Base-by-base conservation (phyloP, 2,113 vertebrate species). In the Lepus europaeus region DNA sequence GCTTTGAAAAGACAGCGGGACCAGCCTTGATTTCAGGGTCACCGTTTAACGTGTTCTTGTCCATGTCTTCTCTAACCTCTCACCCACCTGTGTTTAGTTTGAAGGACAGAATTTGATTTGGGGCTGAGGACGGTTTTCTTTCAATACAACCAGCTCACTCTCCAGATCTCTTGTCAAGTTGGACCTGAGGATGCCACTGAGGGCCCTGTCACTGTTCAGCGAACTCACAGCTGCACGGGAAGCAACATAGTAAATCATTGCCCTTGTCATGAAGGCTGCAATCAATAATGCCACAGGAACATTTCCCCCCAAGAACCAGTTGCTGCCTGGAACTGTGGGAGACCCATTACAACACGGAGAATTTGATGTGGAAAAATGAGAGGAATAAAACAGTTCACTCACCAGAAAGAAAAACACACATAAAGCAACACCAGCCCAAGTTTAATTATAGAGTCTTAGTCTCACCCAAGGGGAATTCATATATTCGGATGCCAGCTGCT, bases 211-310 rank as follows among this genome's bases (percentile, higher is more conserved):
- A 0, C 69, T 10, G 17, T 0, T 64, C 84, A 90, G 94, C 96
- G 97, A 92, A 97, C 93, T 95, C 98, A 96, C 97, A 98, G 97
- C 88, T 95, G 95, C 93, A 85, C 85, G 64, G 94, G 95, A 95
- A 92, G 91, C 95, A 5, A 36, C 89, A 10, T 56, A 85, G 91
- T 98, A 97, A 95, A 98, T 98, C 97, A 97, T 39, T 97, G 95
- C 97, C 97, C 94, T 96, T 95, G 91, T 94, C 56, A 53, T 45
- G 95, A 97, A 93, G 96, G 96, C 95, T 96, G 97, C 94, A 97
- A 97, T 98, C 97, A 98, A 98, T 98, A 98, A 98, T 97, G 92
- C 95, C 86, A 87, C 70, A 70, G 96, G 92, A 97, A 80, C 85
- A 16, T 16, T 90, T 94, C 80, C 59, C 87, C 94, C 84, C 86